Conservation (phyloP, 2,113 vertebrate species). For the Coptodon rendalli region DNA sequence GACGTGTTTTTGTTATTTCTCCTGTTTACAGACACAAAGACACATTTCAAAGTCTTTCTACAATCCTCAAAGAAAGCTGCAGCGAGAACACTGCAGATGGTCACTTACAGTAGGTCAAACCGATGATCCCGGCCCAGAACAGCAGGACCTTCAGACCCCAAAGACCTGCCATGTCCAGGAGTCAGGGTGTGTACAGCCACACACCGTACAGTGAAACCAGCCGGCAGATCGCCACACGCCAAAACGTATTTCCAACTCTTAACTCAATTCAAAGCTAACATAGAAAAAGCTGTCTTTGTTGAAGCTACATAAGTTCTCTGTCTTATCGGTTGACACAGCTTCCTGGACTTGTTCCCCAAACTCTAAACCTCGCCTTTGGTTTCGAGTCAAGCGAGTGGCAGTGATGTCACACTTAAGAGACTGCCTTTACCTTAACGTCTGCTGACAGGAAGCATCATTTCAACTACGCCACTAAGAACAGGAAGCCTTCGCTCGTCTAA, state of each 20-base stretch:
- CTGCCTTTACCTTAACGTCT: conserved; percentile 72
- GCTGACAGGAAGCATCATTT: conserved; percentile 58
- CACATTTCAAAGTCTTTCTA: not conserved
- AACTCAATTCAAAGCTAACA: not conserved
- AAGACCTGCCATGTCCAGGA: conserved; percentile 80
- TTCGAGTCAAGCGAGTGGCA: conserved; percentile 36
- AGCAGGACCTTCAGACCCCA: conserved; percentile 74
- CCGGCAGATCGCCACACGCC: conserved; percentile 45
- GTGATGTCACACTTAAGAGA: conserved; percentile 81
- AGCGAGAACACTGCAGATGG: not conserved
- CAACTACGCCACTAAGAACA: conserved; percentile 59
- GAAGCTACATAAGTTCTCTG: conserved; percentile 60
- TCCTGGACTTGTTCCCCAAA: conserved; percentile 76
- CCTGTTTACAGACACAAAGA: not conserved
- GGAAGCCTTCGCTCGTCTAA: conserved; percentile 46
- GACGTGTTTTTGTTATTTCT: not conserved
- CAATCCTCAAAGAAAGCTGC: not conserved
- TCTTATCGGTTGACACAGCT: conserved; percentile 77
- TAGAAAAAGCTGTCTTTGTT: not conserved
- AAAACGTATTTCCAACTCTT: not conserved
- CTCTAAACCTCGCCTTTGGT: conserved; percentile 68
- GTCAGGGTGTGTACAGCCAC: conserved; percentile 63
- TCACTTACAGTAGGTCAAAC: conserved; percentile 65
- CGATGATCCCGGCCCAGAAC: conserved; percentile 68
- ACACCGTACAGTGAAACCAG: conserved; percentile 75